These are phyloP conservation scores for Pseudomyrmex concolor DNA, from an alignment of 1,140 invertebrate species.

Conservation along the genomic window DNA sequence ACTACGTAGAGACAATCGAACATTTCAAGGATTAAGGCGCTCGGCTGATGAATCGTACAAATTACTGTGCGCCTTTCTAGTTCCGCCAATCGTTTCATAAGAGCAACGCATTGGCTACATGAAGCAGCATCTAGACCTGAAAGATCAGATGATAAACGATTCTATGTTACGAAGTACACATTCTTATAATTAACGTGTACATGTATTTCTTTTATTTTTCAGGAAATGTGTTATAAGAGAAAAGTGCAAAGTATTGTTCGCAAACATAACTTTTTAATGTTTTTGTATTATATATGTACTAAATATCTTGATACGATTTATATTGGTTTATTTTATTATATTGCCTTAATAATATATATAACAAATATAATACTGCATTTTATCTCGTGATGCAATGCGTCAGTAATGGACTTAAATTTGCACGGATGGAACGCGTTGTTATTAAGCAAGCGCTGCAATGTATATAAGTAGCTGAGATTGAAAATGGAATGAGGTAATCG, in stretches of 20 bases:
- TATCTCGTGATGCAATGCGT: neutral
- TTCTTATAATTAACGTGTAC: too few species aligned
- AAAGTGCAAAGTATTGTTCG: too few species aligned
- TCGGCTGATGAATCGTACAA: slow-evolving; percentile 98
- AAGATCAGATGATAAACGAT: slow-evolving; percentile 70
- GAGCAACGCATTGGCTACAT: slow-evolving; percentile 93
- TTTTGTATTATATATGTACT: too few species aligned
- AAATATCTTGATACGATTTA: too few species aligned
- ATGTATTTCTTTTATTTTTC: too few species aligned
- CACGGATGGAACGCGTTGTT: neutral
- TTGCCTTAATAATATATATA: neutral
- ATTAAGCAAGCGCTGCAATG: slow-evolving; percentile 11
- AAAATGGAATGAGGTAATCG: slow-evolving; percentile 30
- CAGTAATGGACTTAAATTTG: neutral
- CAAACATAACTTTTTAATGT: too few species aligned
- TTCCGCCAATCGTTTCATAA: slow-evolving; percentile 92
- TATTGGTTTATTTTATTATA: too few species aligned
- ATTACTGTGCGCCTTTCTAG: slow-evolving; percentile 95
- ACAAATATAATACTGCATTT: neutral
- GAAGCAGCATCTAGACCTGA: slow-evolving; percentile 96
- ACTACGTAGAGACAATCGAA: slow-evolving; percentile 98
- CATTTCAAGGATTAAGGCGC: slow-evolving; percentile 97
- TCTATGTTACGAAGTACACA: too few species aligned
- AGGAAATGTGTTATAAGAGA: too few species aligned
- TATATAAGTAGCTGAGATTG: neutral